phyloP scores from a whole-genome alignment of 64 coral and sea anemone genomes.

The Pocillopora damicornis region DNA sequence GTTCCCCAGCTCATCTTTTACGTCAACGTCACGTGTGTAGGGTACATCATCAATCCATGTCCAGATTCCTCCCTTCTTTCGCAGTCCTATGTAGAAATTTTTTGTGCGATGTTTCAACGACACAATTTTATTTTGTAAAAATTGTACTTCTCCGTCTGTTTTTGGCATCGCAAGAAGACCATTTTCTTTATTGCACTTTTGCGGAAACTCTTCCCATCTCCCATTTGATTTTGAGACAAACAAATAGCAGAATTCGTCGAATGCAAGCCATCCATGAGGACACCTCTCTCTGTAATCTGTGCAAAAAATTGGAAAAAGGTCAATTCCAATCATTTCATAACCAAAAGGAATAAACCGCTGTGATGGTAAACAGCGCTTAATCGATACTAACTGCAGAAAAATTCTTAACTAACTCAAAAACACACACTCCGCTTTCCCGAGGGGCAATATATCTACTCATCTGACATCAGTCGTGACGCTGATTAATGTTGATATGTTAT shows the following conservation, averaged over 20 bases:
- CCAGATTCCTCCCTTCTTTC: constrained; percentile 42
- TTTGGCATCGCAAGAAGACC: constrained; percentile 75
- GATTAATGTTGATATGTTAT: neutral
- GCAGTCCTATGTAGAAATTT: constrained; percentile 62
- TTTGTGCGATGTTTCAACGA: constrained; percentile 15
- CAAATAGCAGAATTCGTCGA: constrained; percentile 65
- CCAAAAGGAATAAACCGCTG: too few relatives aligned
- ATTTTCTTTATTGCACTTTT: constrained; percentile 51
- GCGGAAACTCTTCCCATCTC: constrained; percentile 47
- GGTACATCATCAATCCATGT: constrained; percentile 65
- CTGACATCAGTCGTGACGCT: neutral
- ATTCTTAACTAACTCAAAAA: too few relatives aligned
- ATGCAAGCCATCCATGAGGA: constrained; percentile 47
- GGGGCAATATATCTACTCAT: too few relatives aligned
- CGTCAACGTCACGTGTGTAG: constrained; percentile 22
- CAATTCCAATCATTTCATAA: neutral
- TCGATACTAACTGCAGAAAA: too few relatives aligned
- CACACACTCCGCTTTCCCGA: too few relatives aligned
- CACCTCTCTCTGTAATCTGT: constrained; percentile 51
- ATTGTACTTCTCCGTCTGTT: constrained; percentile 54
- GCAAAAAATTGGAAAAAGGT: neutral
- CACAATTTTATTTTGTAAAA: constrained; percentile 40
- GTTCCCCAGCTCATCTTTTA: neutral
- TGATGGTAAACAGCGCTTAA: neutral
- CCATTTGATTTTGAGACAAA: constrained; percentile 36